These are phyloP conservation scores for Drepanosiphum platanoidis DNA, from an alignment of 2,888 invertebrate species.

Conservation along the genomic window DNA sequence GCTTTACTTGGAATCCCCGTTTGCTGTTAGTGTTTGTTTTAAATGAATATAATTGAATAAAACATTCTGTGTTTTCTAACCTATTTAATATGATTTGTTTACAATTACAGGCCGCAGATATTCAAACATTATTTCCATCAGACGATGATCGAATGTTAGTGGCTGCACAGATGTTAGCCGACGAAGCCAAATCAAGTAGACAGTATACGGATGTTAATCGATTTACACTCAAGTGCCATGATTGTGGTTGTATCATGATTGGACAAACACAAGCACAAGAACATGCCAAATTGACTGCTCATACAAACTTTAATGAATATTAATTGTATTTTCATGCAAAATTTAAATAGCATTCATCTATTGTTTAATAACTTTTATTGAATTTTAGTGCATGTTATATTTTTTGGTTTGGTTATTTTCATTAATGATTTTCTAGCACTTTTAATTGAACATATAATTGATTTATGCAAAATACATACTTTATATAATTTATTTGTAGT, in stretches of 20 bases:
- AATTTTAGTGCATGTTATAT: background rate
- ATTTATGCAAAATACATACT: background rate
- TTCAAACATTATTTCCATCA: conserved; percentile 83
- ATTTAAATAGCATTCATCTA: conserved; percentile 1
- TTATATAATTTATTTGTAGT: too few relatives aligned
- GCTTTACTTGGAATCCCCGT: conserved; percentile 80
- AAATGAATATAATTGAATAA: too few relatives aligned
- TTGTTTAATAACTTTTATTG: background rate
- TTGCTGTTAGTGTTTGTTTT: conserved; percentile 30
- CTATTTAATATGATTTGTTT: conserved; percentile 9
- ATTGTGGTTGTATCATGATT: conserved; percentile 80
- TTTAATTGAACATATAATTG: background rate
- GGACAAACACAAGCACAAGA: conserved; percentile 85
- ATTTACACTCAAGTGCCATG: conserved; percentile 84
- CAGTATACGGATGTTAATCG: conserved; percentile 92
- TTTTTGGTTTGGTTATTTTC: conserved; percentile 11
- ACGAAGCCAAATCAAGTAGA: conserved; percentile 86
- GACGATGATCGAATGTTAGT: conserved; percentile 77
- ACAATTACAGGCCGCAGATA: conserved; percentile 73
- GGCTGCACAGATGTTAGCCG: conserved; percentile 86
- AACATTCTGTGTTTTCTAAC: background rate
- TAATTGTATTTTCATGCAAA: conserved; percentile 13
- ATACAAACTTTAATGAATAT: conserved; percentile 80
- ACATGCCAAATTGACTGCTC: conserved; percentile 87
- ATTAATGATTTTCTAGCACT: background rate